Percentiles rank a stretch among this genome's conserved stretches.
Evolutionary conservation across 2,888 invertebrate genomes (phyloP).

Genomic region (Hydrotaea diabolus): DNA sequence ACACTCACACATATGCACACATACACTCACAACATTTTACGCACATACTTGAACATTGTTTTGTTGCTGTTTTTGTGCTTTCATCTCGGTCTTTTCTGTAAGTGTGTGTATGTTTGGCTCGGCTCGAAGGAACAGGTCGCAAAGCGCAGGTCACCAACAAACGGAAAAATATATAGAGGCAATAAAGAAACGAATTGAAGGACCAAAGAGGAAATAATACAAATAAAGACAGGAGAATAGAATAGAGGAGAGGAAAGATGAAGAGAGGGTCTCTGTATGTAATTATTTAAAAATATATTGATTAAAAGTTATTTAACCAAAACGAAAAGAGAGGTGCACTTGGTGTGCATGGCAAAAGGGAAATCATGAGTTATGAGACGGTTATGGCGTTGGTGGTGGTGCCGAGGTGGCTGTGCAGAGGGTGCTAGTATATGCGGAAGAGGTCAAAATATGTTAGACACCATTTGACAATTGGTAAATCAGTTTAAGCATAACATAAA

Average conservation of each 20-base stretch:
- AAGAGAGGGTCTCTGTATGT: constrained; percentile 3
- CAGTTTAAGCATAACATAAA: constrained; percentile 10
- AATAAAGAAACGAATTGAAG: background rate
- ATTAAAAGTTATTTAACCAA: constrained; percentile 55
- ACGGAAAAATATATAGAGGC: background rate
- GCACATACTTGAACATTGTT: constrained; percentile 32
- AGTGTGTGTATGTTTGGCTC: background rate
- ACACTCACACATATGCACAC: constrained; percentile 10
- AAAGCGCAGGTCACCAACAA: constrained; percentile 57
- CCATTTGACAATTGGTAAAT: background rate
- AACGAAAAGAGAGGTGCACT: background rate
- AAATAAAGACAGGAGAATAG: background rate
- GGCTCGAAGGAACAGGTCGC: constrained; percentile 21
- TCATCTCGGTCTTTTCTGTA: background rate
- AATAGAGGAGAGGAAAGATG: background rate
- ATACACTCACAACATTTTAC: constrained; percentile 27
- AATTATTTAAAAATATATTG: constrained; percentile 57
- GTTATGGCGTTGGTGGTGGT: too few species aligned
- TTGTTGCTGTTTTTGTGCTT: constrained; percentile 35
- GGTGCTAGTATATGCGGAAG: too few species aligned
- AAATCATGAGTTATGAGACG: too few species aligned
- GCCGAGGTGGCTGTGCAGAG: background rate
- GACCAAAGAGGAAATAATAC: background rate
- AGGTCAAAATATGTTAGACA: background rate
- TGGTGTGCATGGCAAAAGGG: background rate